Conservation (phyloP, 2,888 invertebrate genomes). For the Drosophila sordidapex region DNA sequence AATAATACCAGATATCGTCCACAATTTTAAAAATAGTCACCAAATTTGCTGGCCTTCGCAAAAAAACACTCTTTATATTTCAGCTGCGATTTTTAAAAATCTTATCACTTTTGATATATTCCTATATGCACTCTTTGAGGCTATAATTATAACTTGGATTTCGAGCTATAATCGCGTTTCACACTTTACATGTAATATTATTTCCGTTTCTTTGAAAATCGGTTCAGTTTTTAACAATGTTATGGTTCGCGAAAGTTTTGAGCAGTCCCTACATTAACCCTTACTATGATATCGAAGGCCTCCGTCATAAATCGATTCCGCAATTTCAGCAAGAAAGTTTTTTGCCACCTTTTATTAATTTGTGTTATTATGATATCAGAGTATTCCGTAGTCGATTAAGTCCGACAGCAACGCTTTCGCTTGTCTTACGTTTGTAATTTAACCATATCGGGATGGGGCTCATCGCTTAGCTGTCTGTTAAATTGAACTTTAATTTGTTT, state of each 20-base stretch:
- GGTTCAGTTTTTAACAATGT: not conserved
- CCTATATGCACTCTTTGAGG: not conserved
- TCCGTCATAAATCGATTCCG: not conserved
- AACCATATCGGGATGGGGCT: conserved; percentile 24
- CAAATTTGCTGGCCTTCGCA: not conserved
- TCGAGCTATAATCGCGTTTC: not conserved
- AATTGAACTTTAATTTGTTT: conserved; percentile 57
- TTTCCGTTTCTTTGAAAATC: not conserved
- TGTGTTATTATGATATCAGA: not conserved
- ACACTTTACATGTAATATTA: too few species aligned
- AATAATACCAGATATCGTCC: not conserved
- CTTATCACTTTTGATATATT: too few species aligned
- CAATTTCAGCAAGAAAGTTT: not conserved
- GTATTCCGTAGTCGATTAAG: not conserved
- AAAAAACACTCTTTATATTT: not conserved
- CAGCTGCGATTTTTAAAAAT: not conserved
- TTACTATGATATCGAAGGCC: not conserved
- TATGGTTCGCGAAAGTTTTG: not conserved
- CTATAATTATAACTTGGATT: not conserved
- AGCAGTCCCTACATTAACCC: not conserved
- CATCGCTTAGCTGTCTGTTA: conserved; percentile 49
- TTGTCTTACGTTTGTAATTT: conserved; percentile 17
- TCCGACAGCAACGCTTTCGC: not conserved
- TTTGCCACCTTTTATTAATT: not conserved
- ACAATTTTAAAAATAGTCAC: not conserved